Percentiles rank a stretch among this genome's conserved stretches.
Conservation (phyloP, 2,113 vertebrate species). For the Festucalex cinctus region DNA sequence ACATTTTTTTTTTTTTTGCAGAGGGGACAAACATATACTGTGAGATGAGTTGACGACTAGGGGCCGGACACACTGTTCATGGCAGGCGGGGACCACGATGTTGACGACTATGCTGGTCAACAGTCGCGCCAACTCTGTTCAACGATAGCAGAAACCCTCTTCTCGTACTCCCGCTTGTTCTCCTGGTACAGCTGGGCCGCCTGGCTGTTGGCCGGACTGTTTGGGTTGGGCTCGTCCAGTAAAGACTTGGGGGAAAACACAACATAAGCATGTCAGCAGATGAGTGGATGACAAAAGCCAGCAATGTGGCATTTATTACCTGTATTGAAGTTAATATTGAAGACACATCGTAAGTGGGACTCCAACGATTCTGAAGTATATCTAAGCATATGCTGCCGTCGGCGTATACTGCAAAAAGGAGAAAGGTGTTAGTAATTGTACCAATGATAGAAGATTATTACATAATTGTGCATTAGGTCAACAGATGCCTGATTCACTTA, state of each 20-base stretch:
- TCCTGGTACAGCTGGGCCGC: slow-evolving; percentile 98
- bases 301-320: slow-evolving; percentile 67
- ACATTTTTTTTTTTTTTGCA: slow-evolving; percentile 58
- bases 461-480: neutral
- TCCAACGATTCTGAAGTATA: slow-evolving; percentile 99
- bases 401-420: slow-evolving; percentile 85
- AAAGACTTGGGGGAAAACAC: slow-evolving; percentile 79
- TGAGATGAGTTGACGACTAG: slow-evolving; percentile 74
- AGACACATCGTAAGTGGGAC: slow-evolving; percentile 98
- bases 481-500: slow-evolving; percentile 28
- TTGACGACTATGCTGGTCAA: slow-evolving; percentile 79
- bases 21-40: slow-evolving; percentile 73
- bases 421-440: neutral
- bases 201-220: slow-evolving; percentile 98
- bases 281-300: neutral
- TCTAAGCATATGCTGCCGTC: slow-evolving; percentile 99
- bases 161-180: slow-evolving; percentile 98
- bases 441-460: neutral
- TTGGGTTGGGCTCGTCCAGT: slow-evolving; percentile 97
- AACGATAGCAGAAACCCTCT: slow-evolving; percentile 97
- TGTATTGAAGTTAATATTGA: slow-evolving; percentile 99
- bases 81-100: slow-evolving; percentile 28
- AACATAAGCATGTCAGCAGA: slow-evolving; percentile 10
- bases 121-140: slow-evolving; percentile 99
- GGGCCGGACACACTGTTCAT: slow-evolving; percentile 82